These are phyloP conservation scores for Ataeniobius toweri DNA, from an alignment of 2,797 vertebrate genomes.

Conservation along the genomic window DNA sequence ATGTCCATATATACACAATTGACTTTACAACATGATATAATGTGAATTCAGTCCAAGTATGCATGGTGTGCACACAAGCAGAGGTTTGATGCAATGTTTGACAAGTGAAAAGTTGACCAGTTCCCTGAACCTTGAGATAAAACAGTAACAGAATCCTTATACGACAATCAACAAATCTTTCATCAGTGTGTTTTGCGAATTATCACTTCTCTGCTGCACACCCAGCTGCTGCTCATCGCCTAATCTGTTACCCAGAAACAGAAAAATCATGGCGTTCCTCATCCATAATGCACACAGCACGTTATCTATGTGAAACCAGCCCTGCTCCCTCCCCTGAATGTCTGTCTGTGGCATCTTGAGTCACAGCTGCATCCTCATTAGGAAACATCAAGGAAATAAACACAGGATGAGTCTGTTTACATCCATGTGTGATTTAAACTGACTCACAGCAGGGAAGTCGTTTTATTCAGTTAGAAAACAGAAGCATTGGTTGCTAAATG, in stretches of 20 bases:
- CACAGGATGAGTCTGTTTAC: conserved; percentile 7
- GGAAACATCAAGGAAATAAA: conserved; percentile 8
- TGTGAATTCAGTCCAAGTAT: too few species aligned
- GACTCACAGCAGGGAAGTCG: neutral
- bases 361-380: conserved; percentile 12
- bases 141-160: neutral
- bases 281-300: neutral
- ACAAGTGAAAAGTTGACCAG: neutral
- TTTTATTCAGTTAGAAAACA: neutral
- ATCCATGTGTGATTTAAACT: neutral
- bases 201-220: neutral
- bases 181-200: neutral
- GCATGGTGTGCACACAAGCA: too few species aligned
- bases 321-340: neutral
- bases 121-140: neutral
- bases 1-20: too few species aligned
- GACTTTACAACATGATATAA: too few species aligned
- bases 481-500: neutral
- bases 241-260: neutral
- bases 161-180: neutral
- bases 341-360: conserved; percentile 3
- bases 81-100: neutral
- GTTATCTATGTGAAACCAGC: neutral
- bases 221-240: neutral
- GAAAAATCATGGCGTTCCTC: neutral